Evolutionary conservation across 1,140 invertebrate genomes (phyloP).

Genomic region (Pseudomyrmex sp.): DNA sequence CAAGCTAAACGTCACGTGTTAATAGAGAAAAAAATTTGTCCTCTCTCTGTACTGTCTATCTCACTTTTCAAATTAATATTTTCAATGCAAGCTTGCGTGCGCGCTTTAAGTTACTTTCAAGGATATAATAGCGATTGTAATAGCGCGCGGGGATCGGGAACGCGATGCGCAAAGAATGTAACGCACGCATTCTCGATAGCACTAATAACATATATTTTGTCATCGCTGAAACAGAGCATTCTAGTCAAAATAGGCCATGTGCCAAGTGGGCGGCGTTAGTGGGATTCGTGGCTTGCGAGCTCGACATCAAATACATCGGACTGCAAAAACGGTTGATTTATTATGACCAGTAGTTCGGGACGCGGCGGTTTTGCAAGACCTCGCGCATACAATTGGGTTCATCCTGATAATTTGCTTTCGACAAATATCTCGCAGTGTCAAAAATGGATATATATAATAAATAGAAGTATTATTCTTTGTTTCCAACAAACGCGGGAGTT

Average conservation of each 20-base stretch:
- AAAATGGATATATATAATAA: constrained; percentile 53
- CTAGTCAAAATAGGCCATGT: constrained; percentile 74
- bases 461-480: constrained; percentile 34
- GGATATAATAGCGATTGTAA: neutral
- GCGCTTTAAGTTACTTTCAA: constrained; percentile 4
- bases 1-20: neutral
- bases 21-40: neutral
- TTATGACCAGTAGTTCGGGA: constrained; percentile 76
- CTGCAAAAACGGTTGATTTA: constrained; percentile 82
- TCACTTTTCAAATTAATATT: constrained; percentile 15
- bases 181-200: constrained; percentile 26
- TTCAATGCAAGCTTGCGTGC: neutral
- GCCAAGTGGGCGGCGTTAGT: constrained; percentile 80
- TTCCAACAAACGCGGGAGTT: neutral
- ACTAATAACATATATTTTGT: constrained; percentile 78
- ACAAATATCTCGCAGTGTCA: constrained; percentile 48
- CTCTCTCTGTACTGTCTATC: too few relatives aligned
- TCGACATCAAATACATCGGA: constrained; percentile 79
- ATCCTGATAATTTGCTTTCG: constrained; percentile 76
- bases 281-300: constrained; percentile 78
- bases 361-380: constrained; percentile 76
- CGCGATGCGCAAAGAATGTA: neutral
- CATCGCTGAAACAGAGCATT: constrained; percentile 74
- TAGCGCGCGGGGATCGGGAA: neutral
- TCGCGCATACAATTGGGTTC: constrained; percentile 74